These are phyloP conservation scores for Dendroctonus ponderosae DNA, from an alignment of 1,140 invertebrate species.

Conservation along the genomic window DNA sequence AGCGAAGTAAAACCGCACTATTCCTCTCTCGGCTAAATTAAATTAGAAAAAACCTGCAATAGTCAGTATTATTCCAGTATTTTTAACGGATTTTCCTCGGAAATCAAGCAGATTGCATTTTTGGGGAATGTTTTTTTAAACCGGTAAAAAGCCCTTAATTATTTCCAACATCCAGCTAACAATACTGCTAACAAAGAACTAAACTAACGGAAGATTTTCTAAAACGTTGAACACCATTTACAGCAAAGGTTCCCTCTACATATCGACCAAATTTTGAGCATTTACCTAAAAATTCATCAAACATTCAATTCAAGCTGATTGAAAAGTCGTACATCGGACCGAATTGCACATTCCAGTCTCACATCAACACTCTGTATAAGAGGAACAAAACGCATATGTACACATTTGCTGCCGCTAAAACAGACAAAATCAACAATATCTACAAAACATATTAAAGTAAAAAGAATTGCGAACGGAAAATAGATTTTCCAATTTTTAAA, in stretches of 20 bases:
- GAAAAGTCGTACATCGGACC: not conserved
- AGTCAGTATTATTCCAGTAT: too few species aligned
- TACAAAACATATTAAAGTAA: slow-evolving; percentile 14
- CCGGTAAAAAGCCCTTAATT: too few species aligned
- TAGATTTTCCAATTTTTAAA: too few species aligned
- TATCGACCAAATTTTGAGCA: slow-evolving; percentile 15
- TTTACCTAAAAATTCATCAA: slow-evolving; percentile 1
- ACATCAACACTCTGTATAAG: slow-evolving; percentile 6
- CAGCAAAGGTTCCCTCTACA: slow-evolving; percentile 1
- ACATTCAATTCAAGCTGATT: slow-evolving; percentile 3
- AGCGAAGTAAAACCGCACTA: too few species aligned
- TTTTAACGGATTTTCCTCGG: too few species aligned
- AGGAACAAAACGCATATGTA: slow-evolving; percentile 11
- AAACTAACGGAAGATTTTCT: not conserved
- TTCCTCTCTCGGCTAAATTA: too few species aligned
- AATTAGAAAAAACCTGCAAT: too few species aligned
- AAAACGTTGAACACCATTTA: slow-evolving; percentile 3
- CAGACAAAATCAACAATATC: slow-evolving; percentile 21
- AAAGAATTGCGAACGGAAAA: not conserved
- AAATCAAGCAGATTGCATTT: too few species aligned
- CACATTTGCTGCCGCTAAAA: slow-evolving; percentile 10
- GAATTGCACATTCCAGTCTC: not conserved
- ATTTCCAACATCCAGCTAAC: too few species aligned
- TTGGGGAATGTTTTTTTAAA: too few species aligned
- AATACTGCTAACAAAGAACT: slow-evolving; percentile 1